Evolutionary conservation across 2,113 vertebrate genomes (phyloP).

Genomic region (Limanda limanda): DNA sequence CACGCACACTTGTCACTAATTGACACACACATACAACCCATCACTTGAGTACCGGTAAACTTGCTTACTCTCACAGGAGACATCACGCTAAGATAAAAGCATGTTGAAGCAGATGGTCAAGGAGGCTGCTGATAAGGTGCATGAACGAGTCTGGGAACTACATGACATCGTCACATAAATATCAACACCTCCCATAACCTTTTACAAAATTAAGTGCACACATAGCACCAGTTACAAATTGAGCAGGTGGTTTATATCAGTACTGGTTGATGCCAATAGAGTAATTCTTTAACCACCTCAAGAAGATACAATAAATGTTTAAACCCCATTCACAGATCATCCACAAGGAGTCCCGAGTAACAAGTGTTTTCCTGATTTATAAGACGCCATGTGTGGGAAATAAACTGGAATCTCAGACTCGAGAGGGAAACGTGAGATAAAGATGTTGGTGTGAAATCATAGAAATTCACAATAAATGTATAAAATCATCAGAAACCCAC

Average conservation of each 20-base stretch:
- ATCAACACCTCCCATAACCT: constrained; percentile 27
- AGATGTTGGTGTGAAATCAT: too few species aligned
- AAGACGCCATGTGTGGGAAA: background rate
- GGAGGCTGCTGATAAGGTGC: constrained; percentile 56
- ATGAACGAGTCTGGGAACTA: background rate
- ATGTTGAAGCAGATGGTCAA: constrained; percentile 38
- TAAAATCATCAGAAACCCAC: too few species aligned
- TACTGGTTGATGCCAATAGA: background rate
- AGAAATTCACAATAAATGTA: too few species aligned
- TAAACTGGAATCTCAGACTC: background rate
- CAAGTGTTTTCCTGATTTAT: background rate
- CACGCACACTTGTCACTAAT: constrained; percentile 7
- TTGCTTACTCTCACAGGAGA: background rate
- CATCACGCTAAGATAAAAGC: constrained; percentile 49
- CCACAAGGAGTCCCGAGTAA: constrained; percentile 5
- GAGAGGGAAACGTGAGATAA: background rate
- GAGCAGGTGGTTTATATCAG: constrained; percentile 43
- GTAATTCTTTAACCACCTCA: background rate
- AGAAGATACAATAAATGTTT: background rate
- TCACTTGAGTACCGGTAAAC: constrained; percentile 25
- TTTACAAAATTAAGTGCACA: constrained; percentile 1
- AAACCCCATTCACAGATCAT: background rate
- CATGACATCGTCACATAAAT: constrained; percentile 13
- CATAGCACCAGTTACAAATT: constrained; percentile 27
- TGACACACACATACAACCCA: constrained; percentile 10